Evolutionary conservation across 2,888 invertebrate genomes (phyloP), one percentile per base, ranked within the genome.

Genomic region (Hypena proboscidalis): DNA sequence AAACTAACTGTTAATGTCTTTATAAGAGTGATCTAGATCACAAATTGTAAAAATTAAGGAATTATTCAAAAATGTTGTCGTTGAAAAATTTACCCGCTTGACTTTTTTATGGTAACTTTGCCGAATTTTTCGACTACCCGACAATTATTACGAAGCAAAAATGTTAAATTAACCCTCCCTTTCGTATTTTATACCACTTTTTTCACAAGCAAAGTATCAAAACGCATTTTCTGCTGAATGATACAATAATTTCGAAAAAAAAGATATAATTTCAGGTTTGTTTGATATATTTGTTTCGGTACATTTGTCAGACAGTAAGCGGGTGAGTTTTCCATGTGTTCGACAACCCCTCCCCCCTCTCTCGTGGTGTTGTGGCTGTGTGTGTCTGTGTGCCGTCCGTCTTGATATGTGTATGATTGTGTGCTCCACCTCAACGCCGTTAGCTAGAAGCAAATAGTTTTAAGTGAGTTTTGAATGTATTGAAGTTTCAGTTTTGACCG

Each of bases 331-430:
- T 45, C 50, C 60, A 39, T 29, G n/a, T 53, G 27, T 71, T 72
- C 83, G 86, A 79, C 85, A 83, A 74, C 61, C 58, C 67, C 74
- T 63, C 49, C 67, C 67, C 77, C 74, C 77, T 70, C 81, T 77
- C 81, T 81, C 80, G 77, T 74, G 73, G 80, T 83, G 79, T 76
- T 83, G 83, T 81, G 79, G 72, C 76, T 85, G 85, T 88, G 85
- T 90, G 76, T 85, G 77, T 83, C 67, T 65, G 78, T 85, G 83
- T 82, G 71, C 84, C 80, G 86, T 72, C 83, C 89, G 86, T 75
- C 90, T 89, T 90, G 90, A 90, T 90, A 90, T 90, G 90, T 90
- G 89, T 89, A 82, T 80, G 79, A 85, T 79, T 87, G 82, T 88
- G 79, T 84, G 72, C 79, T 70, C 83, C 85, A 74, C 82, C 80